Base-by-base conservation (phyloP, 2,113 vertebrate species). In the Phasianus colchicus region DNA sequence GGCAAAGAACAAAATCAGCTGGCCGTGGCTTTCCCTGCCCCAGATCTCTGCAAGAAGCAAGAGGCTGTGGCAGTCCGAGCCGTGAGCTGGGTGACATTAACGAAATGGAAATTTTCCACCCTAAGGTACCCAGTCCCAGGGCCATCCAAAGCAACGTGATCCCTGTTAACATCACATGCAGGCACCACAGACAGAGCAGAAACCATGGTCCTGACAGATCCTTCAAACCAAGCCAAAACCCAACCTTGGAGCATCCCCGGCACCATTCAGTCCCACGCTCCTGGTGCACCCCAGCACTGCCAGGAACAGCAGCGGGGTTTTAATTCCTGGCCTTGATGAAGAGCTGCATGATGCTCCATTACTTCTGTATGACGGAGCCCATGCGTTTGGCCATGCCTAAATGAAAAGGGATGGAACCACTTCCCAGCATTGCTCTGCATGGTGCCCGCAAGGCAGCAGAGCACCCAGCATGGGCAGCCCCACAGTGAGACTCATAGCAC, bases 311-410 rank as follows among this genome's bases (percentile, higher is more conserved):
- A 91, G 67, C 1, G 2, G 89, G 61, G 81, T 92, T 64, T 95
- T 84, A 55, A 88, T 88, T 93, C 61, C 64, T 94, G 92, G 83
- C 89, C 95, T 78, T 40, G 16, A 87, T 89, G 94, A 90, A 92
- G 52, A 69, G 83, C 88, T 92, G 64, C 88, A 64, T 86, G 95
- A 40, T 83, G 57, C 77, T 90, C 92, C 70, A 1, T 52, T 74
- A 13, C 66, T 82, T 7, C 74, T 10, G 78, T 13, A 13, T 8
- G 86, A 69, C 21, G 1, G 90, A 48, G 77, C 77, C 90, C 70
- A 4, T 2, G 70, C 32, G 6, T 25, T 6, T 5, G 61, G 30
- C 6, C 54, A 0, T 5, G 86, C 77, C 79, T 65, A 2, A 1
- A 25, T 3, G 10, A 36, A 65, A 45, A 6, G 36, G 63, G 64